Percentiles rank a stretch among this genome's conserved stretches.
Evolutionary conservation across 2,888 invertebrate species (phyloP).

Genomic region (Liposcelis brunnea): DNA sequence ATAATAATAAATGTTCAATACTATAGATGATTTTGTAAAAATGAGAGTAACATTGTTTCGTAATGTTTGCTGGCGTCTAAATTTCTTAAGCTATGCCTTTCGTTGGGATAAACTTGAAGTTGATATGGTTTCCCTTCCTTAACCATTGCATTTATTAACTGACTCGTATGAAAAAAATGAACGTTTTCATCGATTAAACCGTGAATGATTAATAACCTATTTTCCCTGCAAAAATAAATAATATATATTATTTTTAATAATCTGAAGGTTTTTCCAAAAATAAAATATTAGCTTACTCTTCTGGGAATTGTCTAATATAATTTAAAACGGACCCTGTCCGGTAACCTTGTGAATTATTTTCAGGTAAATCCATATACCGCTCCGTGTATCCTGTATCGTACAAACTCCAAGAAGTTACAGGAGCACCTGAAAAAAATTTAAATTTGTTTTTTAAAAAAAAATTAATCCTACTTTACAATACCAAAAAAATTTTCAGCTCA

Average conservation of each 20-base stretch:
- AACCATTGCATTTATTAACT: slow-evolving; percentile 74
- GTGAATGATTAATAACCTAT: slow-evolving; percentile 84
- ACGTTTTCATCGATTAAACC: slow-evolving; percentile 98
- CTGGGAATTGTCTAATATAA: slow-evolving; percentile 74
- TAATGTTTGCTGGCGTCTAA: slow-evolving; percentile 92
- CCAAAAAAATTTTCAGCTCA: too few relatives aligned
- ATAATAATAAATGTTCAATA: too few relatives aligned
- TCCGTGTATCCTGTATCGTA: slow-evolving; percentile 99
- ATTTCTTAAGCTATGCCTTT: slow-evolving; percentile 86
- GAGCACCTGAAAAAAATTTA: slow-evolving; percentile 51
- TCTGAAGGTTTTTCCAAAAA: too few relatives aligned
- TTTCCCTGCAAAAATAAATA: slow-evolving; percentile 40
- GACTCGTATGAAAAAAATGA: slow-evolving; percentile 91
- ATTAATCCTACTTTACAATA: not conserved
- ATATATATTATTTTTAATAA: slow-evolving; percentile 9
- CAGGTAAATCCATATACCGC: slow-evolving; percentile 83
- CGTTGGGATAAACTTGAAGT: slow-evolving; percentile 88
- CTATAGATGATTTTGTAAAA: slow-evolving; percentile 65
- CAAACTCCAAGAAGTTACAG: slow-evolving; percentile 90
- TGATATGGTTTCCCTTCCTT: slow-evolving; percentile 93
- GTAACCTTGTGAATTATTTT: slow-evolving; percentile 62
- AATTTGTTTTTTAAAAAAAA: not conserved
- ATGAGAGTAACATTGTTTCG: slow-evolving; percentile 83
- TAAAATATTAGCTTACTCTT: slow-evolving; percentile 47
- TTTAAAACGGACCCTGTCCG: slow-evolving; percentile 67